Evolutionary conservation across 92 coral and sea anemone genomes (phyloP), one percentile per base, ranked within the genome.

Genomic region (Epizoanthus stellaris): DNA sequence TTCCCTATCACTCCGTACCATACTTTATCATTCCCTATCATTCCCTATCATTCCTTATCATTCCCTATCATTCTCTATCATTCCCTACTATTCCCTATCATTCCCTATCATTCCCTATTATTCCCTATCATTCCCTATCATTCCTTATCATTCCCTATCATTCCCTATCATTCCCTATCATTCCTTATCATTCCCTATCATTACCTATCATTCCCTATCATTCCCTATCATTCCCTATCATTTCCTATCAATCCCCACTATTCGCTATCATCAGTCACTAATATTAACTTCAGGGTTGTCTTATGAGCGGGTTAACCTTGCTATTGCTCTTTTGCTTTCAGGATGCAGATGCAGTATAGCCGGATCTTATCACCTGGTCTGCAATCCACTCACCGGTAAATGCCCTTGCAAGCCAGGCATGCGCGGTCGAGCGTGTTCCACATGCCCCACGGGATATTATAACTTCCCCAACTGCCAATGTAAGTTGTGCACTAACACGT

Each of bases 401-500:
- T 96, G 98, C 54, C 86, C 86, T 34, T 96, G 98, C 72, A 94
- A 88, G 83, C 80, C 75, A 4, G 92, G 86, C 42, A 88, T 87
- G 21, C 69, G 85, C 6, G 98, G 98, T 64, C 79, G 95, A 53
- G 89, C 76, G 20, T 96, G 98, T 57, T 86, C 91, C 70, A 67
- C 85, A 75, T 96, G 98, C 72, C 91, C 87, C 3, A 77, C 79
- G 17, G 96, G 98, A 30, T 91, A 84, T 80, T 92, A 74, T 77
- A 89, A 87, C 88, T 96, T 96, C 25, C 98, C 98, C 6, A 53
- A 49, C 53, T 96, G 98, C 65, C 89, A 82, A 85, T 96, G 98
- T 96, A 92, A 96, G 98, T 90, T 53, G 39, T 4, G 30, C 21
- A 4, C 1, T n/a, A 57, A 16, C 72, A 65, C 39, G 23, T 53